Conservation (phyloP, 2,888 invertebrate genomes). For the Polyommatus iphigenia region DNA sequence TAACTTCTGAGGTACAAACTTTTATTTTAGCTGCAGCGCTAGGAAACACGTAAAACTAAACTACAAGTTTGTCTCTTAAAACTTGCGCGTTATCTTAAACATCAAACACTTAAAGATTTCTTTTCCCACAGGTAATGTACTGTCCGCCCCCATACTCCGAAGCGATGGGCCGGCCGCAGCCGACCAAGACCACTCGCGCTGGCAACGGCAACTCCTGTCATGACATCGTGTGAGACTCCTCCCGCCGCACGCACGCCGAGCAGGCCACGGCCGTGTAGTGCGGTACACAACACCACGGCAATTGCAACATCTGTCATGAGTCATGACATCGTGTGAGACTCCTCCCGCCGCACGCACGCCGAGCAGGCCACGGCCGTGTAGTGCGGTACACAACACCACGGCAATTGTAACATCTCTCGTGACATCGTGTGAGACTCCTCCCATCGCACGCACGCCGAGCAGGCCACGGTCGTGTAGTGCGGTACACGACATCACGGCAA, state of each 20-base stretch:
- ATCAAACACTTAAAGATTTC: conserved; percentile 29
- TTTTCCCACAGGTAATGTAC: conserved; percentile 76
- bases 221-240: conserved; percentile 75
- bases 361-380: conserved; percentile 66
- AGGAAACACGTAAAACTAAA: not conserved
- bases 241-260: conserved; percentile 59
- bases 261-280: conserved; percentile 63
- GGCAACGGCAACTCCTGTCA: conserved; percentile 85
- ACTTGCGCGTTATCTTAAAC: not conserved
- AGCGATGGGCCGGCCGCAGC: conserved; percentile 71
- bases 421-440: conserved; percentile 70
- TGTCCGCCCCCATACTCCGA: conserved; percentile 76
- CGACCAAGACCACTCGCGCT: conserved; percentile 85
- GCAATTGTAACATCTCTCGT: not conserved
- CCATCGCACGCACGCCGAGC: conserved; percentile 59
- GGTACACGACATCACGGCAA: conserved; percentile 32
- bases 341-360: conserved; percentile 59
- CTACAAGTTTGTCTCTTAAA: not conserved
- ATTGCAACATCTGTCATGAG: not conserved
- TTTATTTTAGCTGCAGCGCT: not conserved
- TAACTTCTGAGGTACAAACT: not conserved
- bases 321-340: conserved; percentile 65
- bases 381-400: conserved; percentile 37
- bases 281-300: conserved; percentile 34
- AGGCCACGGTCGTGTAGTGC: conserved; percentile 61